Evolutionary conservation across 2,113 vertebrate genomes (phyloP).

Genomic region (Hylia prasina): DNA sequence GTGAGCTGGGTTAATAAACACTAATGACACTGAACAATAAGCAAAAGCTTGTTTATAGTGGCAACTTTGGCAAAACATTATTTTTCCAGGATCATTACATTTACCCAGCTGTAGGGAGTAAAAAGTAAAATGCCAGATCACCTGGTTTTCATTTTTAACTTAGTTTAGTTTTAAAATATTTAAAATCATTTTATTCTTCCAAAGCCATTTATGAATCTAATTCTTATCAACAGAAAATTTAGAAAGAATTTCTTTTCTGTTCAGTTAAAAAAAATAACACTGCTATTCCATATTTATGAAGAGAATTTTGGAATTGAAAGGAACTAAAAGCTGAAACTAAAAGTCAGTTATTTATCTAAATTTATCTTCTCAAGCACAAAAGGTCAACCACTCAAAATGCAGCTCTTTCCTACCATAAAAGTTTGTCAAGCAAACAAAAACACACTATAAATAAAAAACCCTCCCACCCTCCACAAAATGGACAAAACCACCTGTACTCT

Average conservation of each 20-base stretch:
- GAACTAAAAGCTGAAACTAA: neutral
- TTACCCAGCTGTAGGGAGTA: neutral
- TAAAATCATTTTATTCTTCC: neutral
- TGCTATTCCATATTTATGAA: neutral
- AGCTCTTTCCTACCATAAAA: neutral
- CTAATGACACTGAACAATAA: neutral
- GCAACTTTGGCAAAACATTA: neutral
- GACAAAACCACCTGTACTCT: neutral
- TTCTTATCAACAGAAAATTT: neutral
- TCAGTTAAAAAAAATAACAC: neutral
- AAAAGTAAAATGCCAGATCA: neutral
- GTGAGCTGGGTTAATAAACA: constrained; percentile 19
- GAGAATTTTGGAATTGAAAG: neutral
- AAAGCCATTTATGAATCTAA: neutral
- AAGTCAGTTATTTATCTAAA: neutral
- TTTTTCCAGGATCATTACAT: neutral
- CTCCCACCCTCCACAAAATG: fast-evolving
- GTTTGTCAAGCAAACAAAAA: neutral
- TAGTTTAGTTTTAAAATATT: neutral
- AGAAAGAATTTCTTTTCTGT: neutral
- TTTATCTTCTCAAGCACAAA: neutral
- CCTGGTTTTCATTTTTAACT: neutral
- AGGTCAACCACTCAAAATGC: neutral
- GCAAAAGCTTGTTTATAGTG: neutral
- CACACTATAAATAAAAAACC: neutral